Evolutionary conservation across 2,888 invertebrate genomes (phyloP), one percentile per base, ranked within the genome.

Genomic region (Drosophila trichaetosa): DNA sequence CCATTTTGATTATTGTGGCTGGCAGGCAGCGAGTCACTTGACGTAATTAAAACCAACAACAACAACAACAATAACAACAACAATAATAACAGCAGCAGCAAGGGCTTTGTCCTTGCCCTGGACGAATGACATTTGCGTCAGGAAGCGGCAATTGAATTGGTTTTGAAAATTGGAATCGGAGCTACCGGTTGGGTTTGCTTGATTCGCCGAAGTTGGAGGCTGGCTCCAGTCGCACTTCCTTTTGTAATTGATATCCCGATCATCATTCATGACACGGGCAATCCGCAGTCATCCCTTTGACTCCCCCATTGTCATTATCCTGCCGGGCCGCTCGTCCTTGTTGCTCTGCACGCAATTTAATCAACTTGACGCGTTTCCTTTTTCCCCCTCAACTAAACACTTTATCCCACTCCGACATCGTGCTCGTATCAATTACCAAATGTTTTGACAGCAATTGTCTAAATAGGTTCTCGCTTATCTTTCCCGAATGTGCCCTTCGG

Each of bases 181-280:
- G 60, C 57, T 51, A 38, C 18, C 42, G 56, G 33, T 42, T 63
- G 48, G 46, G 34, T 40, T 61, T 57, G 57, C 42, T 42, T 29
- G 24, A 63, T 40, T 54, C 62, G 52, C 31, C n/a, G 38, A 24
- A 42, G 36, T 65, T 62, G 79, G 56, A 58, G 72, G 63, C 16
- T 31, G 78, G 77, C 63, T 53, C 68, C 62, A 61, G 21, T 59
- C 53, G 52, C 69, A 75, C 76, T 78, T 74, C 89, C 82, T 83
- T 79, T 74, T 89, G 90, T 89, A 91, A 91, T 91, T 85, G 91
- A 90, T 87, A 90, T 57, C 83, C 91, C 75, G 85, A 90, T 83
- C 88, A 75, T 82, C 82, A 68, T 40, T 61, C 74, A 89, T 91
- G 91, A 90, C 88, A 91, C 91, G 76, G 88, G 91, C 81, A 91